These are phyloP conservation scores for Syritta pipiens DNA, from an alignment of 2,888 invertebrate genomes.

Conservation along the genomic window DNA sequence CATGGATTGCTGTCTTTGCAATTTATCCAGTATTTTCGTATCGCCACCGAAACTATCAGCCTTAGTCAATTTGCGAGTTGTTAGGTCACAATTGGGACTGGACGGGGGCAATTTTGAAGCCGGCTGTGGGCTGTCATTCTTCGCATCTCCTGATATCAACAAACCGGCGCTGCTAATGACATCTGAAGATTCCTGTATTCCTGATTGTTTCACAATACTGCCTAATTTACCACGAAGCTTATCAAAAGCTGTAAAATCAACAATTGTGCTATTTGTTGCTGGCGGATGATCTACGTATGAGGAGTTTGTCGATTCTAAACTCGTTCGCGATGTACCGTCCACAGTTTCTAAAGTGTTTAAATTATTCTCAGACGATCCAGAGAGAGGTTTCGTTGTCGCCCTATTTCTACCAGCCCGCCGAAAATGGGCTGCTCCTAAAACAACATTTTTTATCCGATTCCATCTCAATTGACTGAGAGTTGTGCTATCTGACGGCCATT, in stretches of 20 bases:
- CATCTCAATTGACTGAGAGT: constrained; percentile 89
- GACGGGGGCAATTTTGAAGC: constrained; percentile 78
- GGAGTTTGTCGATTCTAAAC: constrained; percentile 77
- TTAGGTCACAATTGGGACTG: constrained; percentile 81
- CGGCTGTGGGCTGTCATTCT: constrained; percentile 68
- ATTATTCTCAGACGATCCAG: constrained; percentile 77
- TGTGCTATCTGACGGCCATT: constrained; percentile 93
- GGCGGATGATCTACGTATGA: constrained; percentile 70
- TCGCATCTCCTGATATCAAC: constrained; percentile 80
- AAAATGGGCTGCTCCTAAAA: constrained; percentile 94
- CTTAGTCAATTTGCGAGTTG: constrained; percentile 81
- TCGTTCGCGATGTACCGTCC: constrained; percentile 79
- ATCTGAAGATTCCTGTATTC: constrained; percentile 75
- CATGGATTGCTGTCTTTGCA: constrained; percentile 81
- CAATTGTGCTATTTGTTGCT: constrained; percentile 71
- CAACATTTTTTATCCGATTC: constrained; percentile 95
- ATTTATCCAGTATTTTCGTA: constrained; percentile 86
- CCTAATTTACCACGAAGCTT: constrained; percentile 82
- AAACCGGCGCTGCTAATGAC: constrained; percentile 81
- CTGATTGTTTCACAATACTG: constrained; percentile 84
- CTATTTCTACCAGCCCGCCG: constrained; percentile 86
- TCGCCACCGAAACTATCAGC: constrained; percentile 91
- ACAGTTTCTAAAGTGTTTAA: constrained; percentile 77
- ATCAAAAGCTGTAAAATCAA: constrained; percentile 81
- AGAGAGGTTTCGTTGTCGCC: constrained; percentile 79